Conservation (phyloP, 64 coral and sea anemone species). For the Exaiptasia diaphana region DNA sequence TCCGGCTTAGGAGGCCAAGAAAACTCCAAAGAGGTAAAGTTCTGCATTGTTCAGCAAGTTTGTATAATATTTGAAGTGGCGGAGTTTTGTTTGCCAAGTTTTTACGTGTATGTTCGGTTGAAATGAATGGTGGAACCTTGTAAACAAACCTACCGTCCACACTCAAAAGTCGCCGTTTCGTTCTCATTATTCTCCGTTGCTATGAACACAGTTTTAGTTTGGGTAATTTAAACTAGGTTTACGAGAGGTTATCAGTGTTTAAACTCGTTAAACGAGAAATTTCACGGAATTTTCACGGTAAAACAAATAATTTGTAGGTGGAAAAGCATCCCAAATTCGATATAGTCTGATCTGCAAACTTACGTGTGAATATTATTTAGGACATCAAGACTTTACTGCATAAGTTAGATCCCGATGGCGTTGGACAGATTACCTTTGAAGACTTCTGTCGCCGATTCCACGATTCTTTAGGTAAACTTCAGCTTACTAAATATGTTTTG, state of each 20-base stretch:
- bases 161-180: background rate
- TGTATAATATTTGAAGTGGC: background rate
- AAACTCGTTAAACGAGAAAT: no score
- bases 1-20: conserved; percentile 48
- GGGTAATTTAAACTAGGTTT: no score
- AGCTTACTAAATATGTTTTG: no score
- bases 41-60: background rate
- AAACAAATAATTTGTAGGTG: no score
- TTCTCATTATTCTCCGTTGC: background rate
- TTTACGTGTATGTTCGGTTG: background rate
- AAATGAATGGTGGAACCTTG: background rate
- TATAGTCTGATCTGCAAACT: no score
- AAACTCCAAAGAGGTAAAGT: conserved; percentile 54
- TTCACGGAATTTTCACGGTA: no score
- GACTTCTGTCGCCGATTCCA: conserved; percentile 84
- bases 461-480: conserved; percentile 43
- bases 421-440: conserved; percentile 86
- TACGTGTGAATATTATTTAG: no score
- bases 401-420: conserved; percentile 77
- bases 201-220: no score
- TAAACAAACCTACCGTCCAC: no score
- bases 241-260: no score
- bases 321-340: no score
- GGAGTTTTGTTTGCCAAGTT: background rate
- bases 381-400: conserved; percentile 80